Conservation (phyloP, 2,888 invertebrate genomes). For the Blera fallax region DNA sequence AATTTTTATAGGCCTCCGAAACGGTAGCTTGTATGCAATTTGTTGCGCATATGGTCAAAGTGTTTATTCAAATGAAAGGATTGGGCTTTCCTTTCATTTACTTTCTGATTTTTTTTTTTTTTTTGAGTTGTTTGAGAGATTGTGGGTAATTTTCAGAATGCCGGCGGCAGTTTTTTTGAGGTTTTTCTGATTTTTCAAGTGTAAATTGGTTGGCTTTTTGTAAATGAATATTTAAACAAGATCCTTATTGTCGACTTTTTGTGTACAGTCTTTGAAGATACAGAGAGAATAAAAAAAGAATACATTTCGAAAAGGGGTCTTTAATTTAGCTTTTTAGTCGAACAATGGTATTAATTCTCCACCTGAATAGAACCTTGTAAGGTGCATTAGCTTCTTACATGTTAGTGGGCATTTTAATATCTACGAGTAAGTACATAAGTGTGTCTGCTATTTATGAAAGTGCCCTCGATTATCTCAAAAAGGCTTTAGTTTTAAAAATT, state of each 20-base stretch:
- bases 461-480: no score
- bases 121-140: slow-evolving; percentile 14
- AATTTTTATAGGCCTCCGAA: slow-evolving; percentile 15
- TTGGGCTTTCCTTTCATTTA: slow-evolving; percentile 55
- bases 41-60: slow-evolving; percentile 73
- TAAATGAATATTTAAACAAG: slow-evolving; percentile 42
- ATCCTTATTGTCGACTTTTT: slow-evolving; percentile 8
- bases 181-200: slow-evolving; percentile 69
- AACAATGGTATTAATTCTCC: no score
- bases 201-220: slow-evolving; percentile 66
- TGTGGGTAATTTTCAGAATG: slow-evolving; percentile 54
- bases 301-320: no score
- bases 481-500: no score
- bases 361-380: no score
- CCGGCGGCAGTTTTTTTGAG: slow-evolving; percentile 37
- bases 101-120: not conserved
- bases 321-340: no score
- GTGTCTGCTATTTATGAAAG: no score
- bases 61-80: slow-evolving; percentile 71
- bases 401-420: no score
- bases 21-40: slow-evolving; percentile 41
- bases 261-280: not conserved
- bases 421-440: no score
- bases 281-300: not conserved
- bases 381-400: no score